Evolutionary conservation across 2,888 invertebrate genomes (phyloP), one percentile per base, ranked within the genome.

Genomic region (Phengaris alcon): DNA sequence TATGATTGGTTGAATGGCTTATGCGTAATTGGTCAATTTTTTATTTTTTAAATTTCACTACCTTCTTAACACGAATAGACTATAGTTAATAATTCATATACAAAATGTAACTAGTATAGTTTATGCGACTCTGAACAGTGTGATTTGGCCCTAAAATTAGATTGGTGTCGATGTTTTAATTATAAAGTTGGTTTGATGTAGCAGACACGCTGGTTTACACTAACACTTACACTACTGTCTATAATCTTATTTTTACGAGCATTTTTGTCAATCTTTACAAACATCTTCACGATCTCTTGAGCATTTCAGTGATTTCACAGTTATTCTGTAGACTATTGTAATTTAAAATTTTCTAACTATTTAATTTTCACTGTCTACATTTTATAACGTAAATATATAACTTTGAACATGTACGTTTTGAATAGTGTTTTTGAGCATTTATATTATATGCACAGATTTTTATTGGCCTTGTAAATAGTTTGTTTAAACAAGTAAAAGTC

Each of bases 181-280:
- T 54, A 44, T 12, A 15, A 64, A 64, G 35, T 64, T 3, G 35
- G 35, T 64, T 64, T 3, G 35, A 44, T 64, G 64, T 72, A 35
- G 70, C 70, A 51, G 12, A 77, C 77, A 77, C 77, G 77, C 78
- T 75, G 59, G 48, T 64, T 75, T 69, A 76, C 76, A 75, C 72
- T 68, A 70, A 76, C 77, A 76, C 74, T 73, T 79, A 83, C 83
- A 84, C 83, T 77, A 73, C 76, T 77, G 78, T 75, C 78, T 44
- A 64, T 35, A 35, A 64, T 13, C 8, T 3, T 22, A 22, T 15
- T 59, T 9, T 15, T 59, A 22, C 10, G 9, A 59, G 59, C 10
- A 59, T 59, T 22, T 1, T 8, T 48, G 6, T 59, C 22, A 22
- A 59, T 59, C 48, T 48, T 59, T 10, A 59, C 59, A 10, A 22